These are phyloP conservation scores for Solen grandis DNA, from an alignment of 1,140 invertebrate species.

Conservation along the genomic window DNA sequence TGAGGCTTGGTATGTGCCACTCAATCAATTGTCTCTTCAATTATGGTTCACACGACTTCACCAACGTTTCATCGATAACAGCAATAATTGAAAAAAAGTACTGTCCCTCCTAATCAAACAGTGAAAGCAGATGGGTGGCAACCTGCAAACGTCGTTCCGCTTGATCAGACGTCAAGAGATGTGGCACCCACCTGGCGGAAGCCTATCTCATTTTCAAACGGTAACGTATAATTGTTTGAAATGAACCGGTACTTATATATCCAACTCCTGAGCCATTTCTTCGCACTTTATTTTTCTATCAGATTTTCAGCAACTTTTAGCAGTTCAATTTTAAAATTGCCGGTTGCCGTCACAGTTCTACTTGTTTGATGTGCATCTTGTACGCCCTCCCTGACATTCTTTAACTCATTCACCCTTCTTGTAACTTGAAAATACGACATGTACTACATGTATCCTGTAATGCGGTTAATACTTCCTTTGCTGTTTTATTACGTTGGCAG, in stretches of 20 bases:
- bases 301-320: background rate
- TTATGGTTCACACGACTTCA: background rate
- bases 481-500: background rate
- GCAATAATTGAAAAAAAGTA: background rate
- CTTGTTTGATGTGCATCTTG: background rate
- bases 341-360: background rate
- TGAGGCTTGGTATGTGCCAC: background rate
- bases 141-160: background rate
- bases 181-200: background rate
- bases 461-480: background rate
- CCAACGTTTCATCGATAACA: background rate
- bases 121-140: background rate
- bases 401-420: background rate
- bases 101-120: background rate
- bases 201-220: background rate
- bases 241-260: background rate
- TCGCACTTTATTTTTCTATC: background rate
- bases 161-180: background rate
- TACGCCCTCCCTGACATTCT: background rate
- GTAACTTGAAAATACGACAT: background rate
- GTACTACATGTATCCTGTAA: background rate
- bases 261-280: background rate
- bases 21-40: background rate
- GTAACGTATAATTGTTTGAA: background rate
- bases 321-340: background rate